Evolutionary conservation across 2,797 vertebrate species (phyloP), one percentile per base, ranked within the genome.

Genomic region (Cuculus canorus): DNA sequence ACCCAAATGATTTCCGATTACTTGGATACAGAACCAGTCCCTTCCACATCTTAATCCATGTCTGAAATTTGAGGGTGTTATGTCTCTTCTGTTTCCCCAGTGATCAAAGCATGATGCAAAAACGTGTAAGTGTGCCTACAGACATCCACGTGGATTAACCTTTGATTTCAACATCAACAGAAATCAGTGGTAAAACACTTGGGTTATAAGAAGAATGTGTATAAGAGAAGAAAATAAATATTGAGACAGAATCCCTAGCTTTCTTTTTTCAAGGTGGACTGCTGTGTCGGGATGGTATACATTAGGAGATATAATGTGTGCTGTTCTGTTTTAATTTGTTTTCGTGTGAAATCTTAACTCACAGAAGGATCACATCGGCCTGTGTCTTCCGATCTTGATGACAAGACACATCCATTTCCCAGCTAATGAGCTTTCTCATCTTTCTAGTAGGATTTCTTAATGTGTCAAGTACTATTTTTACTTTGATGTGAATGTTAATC

Each of bases 401-500:
- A 85, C 4, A 82, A 11, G 10, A 54, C 4, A 54, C 2, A 56
- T n/a, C 10, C 11, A 30, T 72, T 76, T 93, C 15, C 48, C 47
- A 82, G 13, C 3, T 59, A 80, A 53, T 66, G 1, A 53, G 5
- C 33, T 61, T 80, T 76, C 88, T 63, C 24, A 17, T 1, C 7
- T 83, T 80, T 86, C 19, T 22, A 14, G 27, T 28, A 48, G 57
- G 16, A 41, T 47, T 70, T 71, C 39, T 41, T 56, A 47, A 47
- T n/a, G 4, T 68, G 21, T 45, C 30, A 43, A 22, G 8, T 25
- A 23, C 5, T n/a, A 33, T 28, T 0, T 1, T 17, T 7, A 57
- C 69, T 93, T 93, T 66, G 10, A 57, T 4, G 4, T 54, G 33
- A 65, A 61, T 27, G 8, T 0, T 76, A 18, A 43, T 21, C 33